phyloP scores from a whole-genome alignment of 2,113 vertebrate genomes.

The Nothobranchius kuhntae region DNA sequence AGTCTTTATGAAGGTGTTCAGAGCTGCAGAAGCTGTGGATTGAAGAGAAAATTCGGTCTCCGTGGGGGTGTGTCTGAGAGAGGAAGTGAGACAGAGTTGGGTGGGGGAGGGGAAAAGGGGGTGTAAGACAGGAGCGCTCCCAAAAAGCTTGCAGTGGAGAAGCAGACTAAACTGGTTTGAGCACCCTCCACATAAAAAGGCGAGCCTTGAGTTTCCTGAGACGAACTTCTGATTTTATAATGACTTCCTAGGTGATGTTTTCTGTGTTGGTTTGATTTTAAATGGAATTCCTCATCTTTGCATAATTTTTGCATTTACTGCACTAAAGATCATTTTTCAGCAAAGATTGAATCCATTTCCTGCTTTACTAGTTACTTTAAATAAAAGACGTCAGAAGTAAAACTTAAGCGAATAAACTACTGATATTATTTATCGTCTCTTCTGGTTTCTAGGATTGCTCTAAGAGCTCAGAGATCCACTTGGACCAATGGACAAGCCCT shows the following conservation, averaged over 20 bases:
- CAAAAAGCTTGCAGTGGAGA: constrained; percentile 56
- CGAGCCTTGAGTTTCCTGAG: constrained; percentile 31
- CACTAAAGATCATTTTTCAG: constrained; percentile 16
- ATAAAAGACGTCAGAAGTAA: background rate
- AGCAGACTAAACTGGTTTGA: constrained; percentile 45
- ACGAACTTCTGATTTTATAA: background rate
- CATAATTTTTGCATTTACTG: background rate
- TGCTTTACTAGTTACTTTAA: background rate
- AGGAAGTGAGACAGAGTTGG: constrained; percentile 66
- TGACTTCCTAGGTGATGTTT: background rate
- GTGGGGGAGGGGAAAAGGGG: constrained; percentile 63
- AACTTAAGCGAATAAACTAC: background rate
- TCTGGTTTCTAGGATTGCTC: constrained; percentile 54
- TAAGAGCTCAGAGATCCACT: constrained; percentile 19
- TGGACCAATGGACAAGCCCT: constrained; percentile 60
- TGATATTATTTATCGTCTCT: constrained; percentile 11
- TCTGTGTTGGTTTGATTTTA: constrained; percentile 10
- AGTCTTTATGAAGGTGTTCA: constrained; percentile 28
- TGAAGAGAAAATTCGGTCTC: constrained; percentile 38
- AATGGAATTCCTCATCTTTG: constrained; percentile 10
- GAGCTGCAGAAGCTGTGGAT: constrained; percentile 33
- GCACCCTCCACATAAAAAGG: constrained; percentile 32
- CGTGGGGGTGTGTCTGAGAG: constrained; percentile 70
- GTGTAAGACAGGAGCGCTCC: constrained; percentile 63
- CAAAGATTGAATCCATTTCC: background rate